These are phyloP conservation scores for Lagopus muta DNA, from an alignment of 2,113 vertebrate genomes.

Conservation along the genomic window DNA sequence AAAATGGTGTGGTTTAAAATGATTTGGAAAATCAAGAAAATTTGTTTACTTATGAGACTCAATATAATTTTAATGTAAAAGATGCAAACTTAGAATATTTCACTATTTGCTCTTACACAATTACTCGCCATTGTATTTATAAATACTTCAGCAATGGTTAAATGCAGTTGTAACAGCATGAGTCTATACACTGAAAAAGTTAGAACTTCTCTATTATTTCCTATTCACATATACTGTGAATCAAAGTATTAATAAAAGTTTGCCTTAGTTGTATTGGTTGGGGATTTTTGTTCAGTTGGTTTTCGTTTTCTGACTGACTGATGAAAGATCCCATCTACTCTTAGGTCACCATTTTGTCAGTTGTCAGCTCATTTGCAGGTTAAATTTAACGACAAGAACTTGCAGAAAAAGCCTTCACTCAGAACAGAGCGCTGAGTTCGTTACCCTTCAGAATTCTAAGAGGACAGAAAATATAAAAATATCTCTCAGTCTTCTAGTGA, in stretches of 20 bases:
- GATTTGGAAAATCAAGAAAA: not conserved
- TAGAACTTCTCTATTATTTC: not conserved
- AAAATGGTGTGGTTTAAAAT: not conserved
- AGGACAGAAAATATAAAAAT: not conserved
- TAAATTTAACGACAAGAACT: constrained; percentile 25
- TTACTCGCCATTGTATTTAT: not conserved
- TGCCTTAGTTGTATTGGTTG: not conserved
- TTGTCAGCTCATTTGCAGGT: not conserved
- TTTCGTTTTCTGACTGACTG: not conserved
- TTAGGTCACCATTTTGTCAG: not conserved
- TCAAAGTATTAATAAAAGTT: not conserved
- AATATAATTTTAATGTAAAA: not conserved
- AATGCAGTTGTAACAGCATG: not conserved
- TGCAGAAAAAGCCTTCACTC: not conserved
- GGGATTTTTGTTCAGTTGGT: not conserved
- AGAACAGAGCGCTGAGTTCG: not conserved
- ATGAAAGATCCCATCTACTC: not conserved
- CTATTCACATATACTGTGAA: not conserved
- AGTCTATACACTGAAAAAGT: not conserved
- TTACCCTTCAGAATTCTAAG: not conserved
- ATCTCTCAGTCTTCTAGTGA: not conserved
- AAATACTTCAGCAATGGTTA: not conserved
- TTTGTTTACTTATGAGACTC: not conserved
- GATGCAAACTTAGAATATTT: not conserved
- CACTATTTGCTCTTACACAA: not conserved